Base-by-base conservation (phyloP, 2,113 vertebrate species). In the Labrus mixtus region DNA sequence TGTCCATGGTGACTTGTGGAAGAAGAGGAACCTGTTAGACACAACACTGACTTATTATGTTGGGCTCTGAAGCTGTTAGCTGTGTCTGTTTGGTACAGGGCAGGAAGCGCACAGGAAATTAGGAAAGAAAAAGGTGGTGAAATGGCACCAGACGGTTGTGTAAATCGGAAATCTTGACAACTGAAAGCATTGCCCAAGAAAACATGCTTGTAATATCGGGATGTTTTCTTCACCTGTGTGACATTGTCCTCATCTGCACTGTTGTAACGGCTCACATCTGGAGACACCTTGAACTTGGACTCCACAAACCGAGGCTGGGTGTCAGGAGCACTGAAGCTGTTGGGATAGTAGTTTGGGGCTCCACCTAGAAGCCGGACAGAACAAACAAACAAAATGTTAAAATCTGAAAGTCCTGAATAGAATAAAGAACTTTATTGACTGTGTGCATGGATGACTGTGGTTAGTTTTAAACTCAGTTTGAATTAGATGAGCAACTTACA, bases 331-430 rank as follows among this genome's bases (percentile, higher is more conserved):
- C 93, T 94, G 82, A 99, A 99, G 90, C 97, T 99, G 84, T 99
- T 99, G 16, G 98, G 97, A 46, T 92, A 98, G 85, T 99, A 99
- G 85, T 99, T 99, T 10, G 98, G 98, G 41, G 97, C 96, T 2
- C 97, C 97, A 73, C 96, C 98, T 99, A 63, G 20, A 75, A 79
- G 68, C 12, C 60, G 61, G 2, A 74, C 0, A 1, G 60, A 57
- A 56, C 33, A 67, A 46, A 15, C n/a, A n/a, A n/a, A n/a, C n/a
- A n/a, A n/a, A n/a, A 10, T 19, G 3, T 46, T 36, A 2, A 29
- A 43, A 20, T 46, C 17, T 37, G 25, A 9, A 74, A 56, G 37
- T 13, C 6, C 15, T 16, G 6, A 6, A 7, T 7, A 19, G 16
- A 48, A 48, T 41, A 45, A 5, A 45, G 43, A 45, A 13, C 10